Evolutionary conservation across 2,113 vertebrate species (phyloP), one percentile per base, ranked within the genome.

Genomic region (Muntiacus muntjak): DNA sequence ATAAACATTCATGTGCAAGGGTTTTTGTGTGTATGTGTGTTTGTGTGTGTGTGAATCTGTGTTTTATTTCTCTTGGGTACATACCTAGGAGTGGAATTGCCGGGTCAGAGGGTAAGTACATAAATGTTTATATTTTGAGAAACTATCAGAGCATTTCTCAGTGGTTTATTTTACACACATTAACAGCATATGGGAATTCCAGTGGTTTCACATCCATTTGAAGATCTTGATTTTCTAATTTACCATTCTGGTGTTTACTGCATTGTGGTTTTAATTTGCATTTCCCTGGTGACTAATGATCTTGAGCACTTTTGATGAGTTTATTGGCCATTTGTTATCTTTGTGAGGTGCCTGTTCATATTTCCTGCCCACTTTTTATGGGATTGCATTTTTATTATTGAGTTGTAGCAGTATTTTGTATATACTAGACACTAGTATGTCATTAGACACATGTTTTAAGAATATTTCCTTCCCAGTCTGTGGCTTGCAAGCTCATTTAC

Each of bases 91-190:
- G 33, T 92, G 47, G 33, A 84, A 78, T 64, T 50, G 17, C 54
- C 40, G 1, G 25, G 36, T 33, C 36, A 52, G 60, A 82, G 30
- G 4, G 7, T 26, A 54, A 36, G 17, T 57, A 57, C 45, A 17
- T 58, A 78, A n/a, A 79, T 86, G 76, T 79, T 94, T 79, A 21
- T 76, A 74, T 93, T 88, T 90, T 64, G 92, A 92, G 79, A 95
- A 76, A 28, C 71, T 36, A 89, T 11, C 30, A 62, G 28, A 45
- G 87, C 57, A 58, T 90, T 74, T 26, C 76, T 30, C n/a, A 47
- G 45, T 81, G 36, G 14, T n/a, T 92, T 25, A 52, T 33, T 78
- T 93, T 87, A 36, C 30, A 79, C 11, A 19, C 13, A 19, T n/a
- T 45, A 81, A 88, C 8, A 81, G 36, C 21, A 2, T 81, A 17